Evolutionary conservation across 1,140 invertebrate genomes (phyloP), one percentile per base, ranked within the genome.

Genomic region (Orchesella cincta): DNA sequence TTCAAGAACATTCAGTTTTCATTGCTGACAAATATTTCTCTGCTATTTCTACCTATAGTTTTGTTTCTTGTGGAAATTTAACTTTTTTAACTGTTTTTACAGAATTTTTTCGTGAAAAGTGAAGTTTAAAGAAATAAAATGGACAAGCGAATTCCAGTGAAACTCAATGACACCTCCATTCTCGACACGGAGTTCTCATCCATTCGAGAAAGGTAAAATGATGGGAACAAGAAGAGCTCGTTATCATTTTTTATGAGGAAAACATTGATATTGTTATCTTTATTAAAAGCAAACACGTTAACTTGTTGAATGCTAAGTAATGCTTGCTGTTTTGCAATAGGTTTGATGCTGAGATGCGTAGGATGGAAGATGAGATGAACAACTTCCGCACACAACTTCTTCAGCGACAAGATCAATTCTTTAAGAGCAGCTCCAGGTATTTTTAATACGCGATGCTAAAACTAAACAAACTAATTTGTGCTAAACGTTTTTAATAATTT

Each of bases 361-460:
- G 95, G 87, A 98, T 98, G 94, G 96, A 98, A 88, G 95, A 98
- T 82, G 96, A 98, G 88, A 98, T 98, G 96, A 39, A 93, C 85
- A 93, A 93, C 87, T 97, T 98, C 88, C 89, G 96, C 80, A 92
- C 92, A 77, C 95, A 97, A 86, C 88, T 98, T 73, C 93, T 96
- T 91, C 95, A 95, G 85, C 89, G 93, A 82, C 94, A 97, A 86
- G 92, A 92, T 83, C 93, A 94, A 86, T 92, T 92, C 84, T 95
- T 95, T 87, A 82, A 78, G 73, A 93, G 14, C 31, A 54, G 51
- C 73, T 79, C 77, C 71, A 78, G 73, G 74, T 80, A 57, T 5
- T 57, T 16, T 46, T 46, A 46, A 46, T 46, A 46, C 39, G 18
- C 5, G 5, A 8, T 46, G 5, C 18, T 46, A 46, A 46, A 46